Percentiles rank a stretch among this genome's conserved stretches.
Conservation (phyloP, 2,888 invertebrate species). For the Bugula neritina region DNA sequence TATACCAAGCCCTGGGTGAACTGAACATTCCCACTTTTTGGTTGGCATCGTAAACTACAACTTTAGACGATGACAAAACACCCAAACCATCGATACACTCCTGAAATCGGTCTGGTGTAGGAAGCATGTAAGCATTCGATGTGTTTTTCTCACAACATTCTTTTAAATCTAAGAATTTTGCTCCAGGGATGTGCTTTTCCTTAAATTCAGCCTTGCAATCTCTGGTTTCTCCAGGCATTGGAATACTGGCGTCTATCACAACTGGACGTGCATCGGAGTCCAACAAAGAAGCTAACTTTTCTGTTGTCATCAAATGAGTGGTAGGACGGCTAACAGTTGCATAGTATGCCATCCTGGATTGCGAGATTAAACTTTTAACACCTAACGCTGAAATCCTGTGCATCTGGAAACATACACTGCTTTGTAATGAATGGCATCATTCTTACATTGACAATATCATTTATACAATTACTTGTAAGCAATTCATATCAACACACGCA, state of each 20-base stretch:
- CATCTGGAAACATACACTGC: too few relatives aligned
- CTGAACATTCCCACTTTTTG: constrained; percentile 39
- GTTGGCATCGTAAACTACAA: constrained; percentile 46
- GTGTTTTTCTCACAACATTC: constrained; percentile 40
- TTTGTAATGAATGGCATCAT: too few relatives aligned
- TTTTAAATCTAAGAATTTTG: constrained; percentile 47
- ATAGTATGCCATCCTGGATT: constrained; percentile 48
- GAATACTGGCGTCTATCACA: constrained; percentile 21
- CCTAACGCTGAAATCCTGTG: too few relatives aligned
- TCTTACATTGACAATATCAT: too few relatives aligned
- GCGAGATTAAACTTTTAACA: constrained; percentile 61
- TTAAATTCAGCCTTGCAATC: constrained; percentile 34
- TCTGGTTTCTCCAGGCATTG: constrained; percentile 11
- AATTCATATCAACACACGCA: too few relatives aligned
- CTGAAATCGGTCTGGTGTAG: constrained; percentile 37
- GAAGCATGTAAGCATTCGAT: constrained; percentile 41
- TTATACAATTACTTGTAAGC: too few relatives aligned
- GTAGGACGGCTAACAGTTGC: neutral
- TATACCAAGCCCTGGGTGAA: constrained; percentile 47
- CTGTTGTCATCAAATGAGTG: neutral
- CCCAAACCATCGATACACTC: constrained; percentile 44
- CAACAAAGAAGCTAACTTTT: neutral
- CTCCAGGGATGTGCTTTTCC: constrained; percentile 43
- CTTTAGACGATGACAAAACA: constrained; percentile 41
- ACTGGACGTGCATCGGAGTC: neutral